These are phyloP conservation scores for Polydrusus pterygomalis DNA, from an alignment of 2,888 invertebrate species.

Conservation along the genomic window DNA sequence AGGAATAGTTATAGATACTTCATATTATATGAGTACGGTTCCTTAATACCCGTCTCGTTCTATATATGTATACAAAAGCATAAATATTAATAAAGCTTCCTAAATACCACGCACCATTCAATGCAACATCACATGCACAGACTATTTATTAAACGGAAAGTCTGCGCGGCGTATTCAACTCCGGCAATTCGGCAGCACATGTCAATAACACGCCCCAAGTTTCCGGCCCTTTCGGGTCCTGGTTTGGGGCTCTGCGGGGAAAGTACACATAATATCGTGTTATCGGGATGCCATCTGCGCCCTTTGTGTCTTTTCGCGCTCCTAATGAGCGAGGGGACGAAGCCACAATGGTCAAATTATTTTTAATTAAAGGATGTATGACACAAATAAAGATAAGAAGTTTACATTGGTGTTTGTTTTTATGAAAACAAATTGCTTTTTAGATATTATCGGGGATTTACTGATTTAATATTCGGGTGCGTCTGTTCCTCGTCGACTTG, in stretches of 20 bases:
- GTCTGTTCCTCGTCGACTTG: too few species aligned
- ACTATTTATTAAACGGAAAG: slow-evolving; percentile 2
- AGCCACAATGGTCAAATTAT: slow-evolving; percentile 53
- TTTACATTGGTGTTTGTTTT: slow-evolving; percentile 22
- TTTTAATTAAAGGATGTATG: slow-evolving; percentile 53
- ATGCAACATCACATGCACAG: not conserved
- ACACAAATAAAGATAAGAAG: slow-evolving; percentile 44
- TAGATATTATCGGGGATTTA: not conserved
- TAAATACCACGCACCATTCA: not conserved
- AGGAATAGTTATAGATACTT: too few species aligned
- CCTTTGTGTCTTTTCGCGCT: slow-evolving; percentile 54
- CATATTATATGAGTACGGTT: too few species aligned
- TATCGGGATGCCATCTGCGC: slow-evolving; percentile 55
- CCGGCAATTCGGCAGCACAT: slow-evolving; percentile 54
- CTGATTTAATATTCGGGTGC: too few species aligned
- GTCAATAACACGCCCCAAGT: slow-evolving; percentile 63
- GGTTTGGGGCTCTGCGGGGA: slow-evolving; percentile 39
- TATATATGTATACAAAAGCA: not conserved
- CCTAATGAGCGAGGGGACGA: slow-evolving; percentile 48
- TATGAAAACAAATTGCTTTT: slow-evolving; percentile 30
- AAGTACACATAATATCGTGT: slow-evolving; percentile 55
- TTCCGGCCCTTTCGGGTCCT: slow-evolving; percentile 59
- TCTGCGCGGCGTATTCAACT: slow-evolving; percentile 26
- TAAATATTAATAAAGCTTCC: too few species aligned
- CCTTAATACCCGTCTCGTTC: too few species aligned